A percentile compares a stretch with the other conserved stretches of the same genome.
These are phyloP conservation scores for Sceloporus tristichus DNA, from an alignment of 2,113 vertebrate genomes.

Conservation along the genomic window DNA sequence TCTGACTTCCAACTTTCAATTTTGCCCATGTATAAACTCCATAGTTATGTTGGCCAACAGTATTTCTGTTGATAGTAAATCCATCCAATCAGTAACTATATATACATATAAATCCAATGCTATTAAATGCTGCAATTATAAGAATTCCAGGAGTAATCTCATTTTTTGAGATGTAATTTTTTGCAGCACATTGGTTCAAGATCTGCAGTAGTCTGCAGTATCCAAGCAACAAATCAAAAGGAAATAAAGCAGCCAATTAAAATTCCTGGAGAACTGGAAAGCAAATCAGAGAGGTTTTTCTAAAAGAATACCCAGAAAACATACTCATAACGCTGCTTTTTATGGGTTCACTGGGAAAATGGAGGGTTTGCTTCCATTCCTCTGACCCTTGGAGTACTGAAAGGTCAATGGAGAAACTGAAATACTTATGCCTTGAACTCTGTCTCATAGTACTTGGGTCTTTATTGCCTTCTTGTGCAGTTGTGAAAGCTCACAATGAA, in stretches of 20 bases:
- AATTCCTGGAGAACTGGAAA: not conserved
- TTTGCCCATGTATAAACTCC: too few species aligned
- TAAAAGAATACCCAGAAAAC: not conserved
- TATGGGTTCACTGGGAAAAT: conserved; percentile 32
- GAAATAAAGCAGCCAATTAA: not conserved
- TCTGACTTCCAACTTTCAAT: too few species aligned
- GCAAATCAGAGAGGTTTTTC: conserved; percentile 10
- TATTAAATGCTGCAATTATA: not conserved
- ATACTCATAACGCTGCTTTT: not conserved
- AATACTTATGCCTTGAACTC: conserved; percentile 20
- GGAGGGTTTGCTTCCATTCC: conserved; percentile 32
- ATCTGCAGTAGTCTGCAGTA: not conserved
- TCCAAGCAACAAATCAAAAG: not conserved
- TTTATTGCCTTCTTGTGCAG: conserved; percentile 54
- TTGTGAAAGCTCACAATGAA: conserved; percentile 52
- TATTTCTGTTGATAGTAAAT: not conserved
- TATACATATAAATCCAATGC: not conserved
- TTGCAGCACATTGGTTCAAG: not conserved
- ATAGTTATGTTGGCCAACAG: too few species aligned
- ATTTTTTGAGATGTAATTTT: not conserved
- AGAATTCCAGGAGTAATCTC: not conserved
- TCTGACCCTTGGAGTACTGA: conserved; percentile 36
- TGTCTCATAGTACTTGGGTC: conserved; percentile 39
- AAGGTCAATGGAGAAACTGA: conserved; percentile 29
- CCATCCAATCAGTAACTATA: not conserved